Conservation (phyloP, 2,113 vertebrate genomes). For the Clarias batrachus region DNA sequence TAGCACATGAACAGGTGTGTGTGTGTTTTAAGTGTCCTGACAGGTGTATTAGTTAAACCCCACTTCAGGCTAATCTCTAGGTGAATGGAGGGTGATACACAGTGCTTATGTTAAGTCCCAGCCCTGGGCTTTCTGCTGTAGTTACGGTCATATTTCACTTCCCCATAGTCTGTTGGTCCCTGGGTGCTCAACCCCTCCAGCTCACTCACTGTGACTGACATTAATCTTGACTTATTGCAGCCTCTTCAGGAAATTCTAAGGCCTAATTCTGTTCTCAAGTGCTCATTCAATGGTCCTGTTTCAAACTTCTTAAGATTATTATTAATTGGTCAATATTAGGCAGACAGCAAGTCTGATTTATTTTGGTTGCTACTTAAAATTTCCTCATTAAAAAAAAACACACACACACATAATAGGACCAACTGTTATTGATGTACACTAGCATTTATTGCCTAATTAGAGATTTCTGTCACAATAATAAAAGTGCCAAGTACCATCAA, state of each 20-base stretch:
- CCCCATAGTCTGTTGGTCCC: slow-evolving; percentile 41
- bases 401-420: neutral
- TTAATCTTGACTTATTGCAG: slow-evolving; percentile 46
- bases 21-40: slow-evolving; percentile 37
- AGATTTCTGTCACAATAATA: neutral
- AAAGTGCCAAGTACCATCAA: neutral
- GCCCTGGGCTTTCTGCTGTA: slow-evolving; percentile 40
- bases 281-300: neutral
- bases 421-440: neutral
- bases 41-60: slow-evolving; percentile 55
- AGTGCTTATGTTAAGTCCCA: slow-evolving; percentile 53
- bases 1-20: slow-evolving; percentile 35
- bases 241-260: neutral
- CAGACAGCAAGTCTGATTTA: neutral
- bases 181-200: slow-evolving; percentile 36
- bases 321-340: neutral
- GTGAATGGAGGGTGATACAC: slow-evolving; percentile 47
- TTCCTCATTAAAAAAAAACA: neutral
- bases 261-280: neutral
- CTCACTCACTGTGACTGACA: slow-evolving; percentile 45
- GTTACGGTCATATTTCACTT: slow-evolving; percentile 50
- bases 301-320: neutral
- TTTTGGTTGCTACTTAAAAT: neutral
- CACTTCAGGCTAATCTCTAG: slow-evolving; percentile 47
- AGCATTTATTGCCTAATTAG: neutral